These are phyloP conservation scores for Panopea generosa DNA, from an alignment of 2,888 invertebrate genomes.

Conservation along the genomic window DNA sequence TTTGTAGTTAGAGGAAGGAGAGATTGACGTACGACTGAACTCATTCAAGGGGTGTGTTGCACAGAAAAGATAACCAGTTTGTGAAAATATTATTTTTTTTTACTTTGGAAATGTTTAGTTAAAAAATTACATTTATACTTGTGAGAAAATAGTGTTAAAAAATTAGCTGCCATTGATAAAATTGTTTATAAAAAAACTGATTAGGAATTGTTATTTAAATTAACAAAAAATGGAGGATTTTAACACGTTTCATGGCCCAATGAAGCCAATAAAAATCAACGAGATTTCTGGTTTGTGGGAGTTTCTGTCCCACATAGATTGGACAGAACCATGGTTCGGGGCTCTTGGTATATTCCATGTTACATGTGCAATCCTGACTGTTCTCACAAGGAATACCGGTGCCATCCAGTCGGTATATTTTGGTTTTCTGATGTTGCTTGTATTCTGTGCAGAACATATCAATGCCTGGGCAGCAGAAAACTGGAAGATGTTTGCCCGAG, in stretches of 20 bases:
- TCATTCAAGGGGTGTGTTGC: constrained; percentile 84
- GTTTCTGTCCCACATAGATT: constrained; percentile 70
- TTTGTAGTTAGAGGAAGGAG: constrained; percentile 83
- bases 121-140: too few species aligned
- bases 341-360: constrained; percentile 76
- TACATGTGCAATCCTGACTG: constrained; percentile 67
- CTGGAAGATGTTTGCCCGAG: constrained; percentile 94
- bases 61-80: constrained; percentile 50
- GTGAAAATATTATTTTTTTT: too few species aligned
- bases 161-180: too few species aligned
- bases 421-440: constrained; percentile 89
- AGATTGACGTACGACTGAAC: constrained; percentile 82
- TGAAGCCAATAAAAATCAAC: constrained; percentile 55
- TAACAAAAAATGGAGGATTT: background rate
- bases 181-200: too few species aligned
- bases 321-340: constrained; percentile 80
- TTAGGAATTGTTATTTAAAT: too few species aligned
- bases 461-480: constrained; percentile 95
- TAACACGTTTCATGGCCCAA: constrained; percentile 17
- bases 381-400: constrained; percentile 60
- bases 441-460: constrained; percentile 95
- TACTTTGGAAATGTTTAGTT: too few species aligned
- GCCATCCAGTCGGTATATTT: constrained; percentile 67
- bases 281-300: constrained; percentile 59
- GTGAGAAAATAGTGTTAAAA: too few species aligned